Percentiles rank a stretch among this genome's conserved stretches.
Conservation (phyloP, 2,888 invertebrate species). For the Lutraria lutraria region DNA sequence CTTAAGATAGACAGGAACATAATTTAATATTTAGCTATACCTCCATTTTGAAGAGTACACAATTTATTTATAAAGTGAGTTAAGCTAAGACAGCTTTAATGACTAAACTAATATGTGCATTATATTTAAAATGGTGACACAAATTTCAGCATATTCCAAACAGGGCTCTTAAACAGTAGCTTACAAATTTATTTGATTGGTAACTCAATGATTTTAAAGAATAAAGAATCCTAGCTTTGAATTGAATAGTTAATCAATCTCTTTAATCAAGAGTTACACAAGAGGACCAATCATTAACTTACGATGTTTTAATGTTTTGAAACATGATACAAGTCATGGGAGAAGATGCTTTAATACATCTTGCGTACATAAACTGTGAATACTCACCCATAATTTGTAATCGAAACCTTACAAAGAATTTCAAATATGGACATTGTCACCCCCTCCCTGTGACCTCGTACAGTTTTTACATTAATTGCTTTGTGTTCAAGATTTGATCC, state of each 20-base stretch:
- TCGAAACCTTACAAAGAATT: slow-evolving; percentile 44
- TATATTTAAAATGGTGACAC: too few relatives aligned
- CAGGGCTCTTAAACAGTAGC: too few relatives aligned
- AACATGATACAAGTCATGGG: not conserved
- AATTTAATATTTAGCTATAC: too few relatives aligned
- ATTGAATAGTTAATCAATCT: not conserved
- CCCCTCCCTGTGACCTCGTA: slow-evolving; percentile 33
- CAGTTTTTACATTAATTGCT: slow-evolving; percentile 44
- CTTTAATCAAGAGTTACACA: slow-evolving; percentile 14
- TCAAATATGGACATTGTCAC: slow-evolving; percentile 46
- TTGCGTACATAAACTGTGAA: not conserved
- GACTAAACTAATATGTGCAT: too few relatives aligned
- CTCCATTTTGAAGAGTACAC: too few relatives aligned
- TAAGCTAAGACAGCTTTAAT: too few relatives aligned
- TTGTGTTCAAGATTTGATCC: slow-evolving; percentile 47
- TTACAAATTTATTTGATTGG: not conserved
- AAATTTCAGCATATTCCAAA: too few relatives aligned
- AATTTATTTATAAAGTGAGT: too few relatives aligned
- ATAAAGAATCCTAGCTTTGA: not conserved
- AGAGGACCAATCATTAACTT: not conserved
- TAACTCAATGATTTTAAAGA: not conserved
- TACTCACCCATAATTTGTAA: slow-evolving; percentile 28
- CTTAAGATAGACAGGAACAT: too few relatives aligned
- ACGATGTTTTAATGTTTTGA: not conserved
- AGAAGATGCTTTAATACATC: not conserved